Conservation (phyloP, 1,140 invertebrate species). For the Laupala kohalensis region DNA sequence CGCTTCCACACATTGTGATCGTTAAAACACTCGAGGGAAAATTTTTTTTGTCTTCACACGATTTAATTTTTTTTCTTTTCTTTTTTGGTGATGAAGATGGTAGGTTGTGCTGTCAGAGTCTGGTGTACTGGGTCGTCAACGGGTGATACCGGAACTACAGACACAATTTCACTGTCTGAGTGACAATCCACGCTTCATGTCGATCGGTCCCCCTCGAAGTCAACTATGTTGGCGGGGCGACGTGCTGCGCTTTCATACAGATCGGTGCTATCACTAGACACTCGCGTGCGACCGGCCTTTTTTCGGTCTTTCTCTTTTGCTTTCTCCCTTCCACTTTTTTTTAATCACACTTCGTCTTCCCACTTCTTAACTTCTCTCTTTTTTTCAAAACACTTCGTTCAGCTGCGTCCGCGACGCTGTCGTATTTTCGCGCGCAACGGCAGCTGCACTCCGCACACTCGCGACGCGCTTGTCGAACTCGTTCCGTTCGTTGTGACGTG, state of each 20-base stretch:
- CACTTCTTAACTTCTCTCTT: background rate
- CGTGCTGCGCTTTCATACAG: slow-evolving; percentile 17
- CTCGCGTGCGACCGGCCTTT: slow-evolving; percentile 21
- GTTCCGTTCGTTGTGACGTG: slow-evolving; percentile 28
- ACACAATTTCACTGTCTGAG: slow-evolving; percentile 10
- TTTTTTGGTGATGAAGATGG: no score
- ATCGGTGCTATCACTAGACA: slow-evolving; percentile 27
- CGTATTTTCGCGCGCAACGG: slow-evolving; percentile 1
- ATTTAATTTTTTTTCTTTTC: no score
- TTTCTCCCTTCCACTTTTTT: slow-evolving; percentile 16
- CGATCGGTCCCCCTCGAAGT: background rate
- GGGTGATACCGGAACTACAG: slow-evolving; percentile 5
- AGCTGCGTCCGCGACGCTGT: background rate
- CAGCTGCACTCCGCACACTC: slow-evolving; percentile 11
- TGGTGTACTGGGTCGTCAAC: no score
- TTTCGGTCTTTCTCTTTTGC: slow-evolving; percentile 16
- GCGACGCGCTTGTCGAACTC: slow-evolving; percentile 23
- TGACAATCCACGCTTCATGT: slow-evolving; percentile 10
- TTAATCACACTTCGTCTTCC: slow-evolving; percentile 2
- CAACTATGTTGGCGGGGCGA: background rate
- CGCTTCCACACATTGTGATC: no score
- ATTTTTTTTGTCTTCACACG: no score
- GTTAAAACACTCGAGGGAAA: no score
- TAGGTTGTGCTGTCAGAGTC: no score
- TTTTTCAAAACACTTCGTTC: background rate